phyloP scores from a whole-genome alignment of 2,797 vertebrate species.

The Cheirogaleus major region DNA sequence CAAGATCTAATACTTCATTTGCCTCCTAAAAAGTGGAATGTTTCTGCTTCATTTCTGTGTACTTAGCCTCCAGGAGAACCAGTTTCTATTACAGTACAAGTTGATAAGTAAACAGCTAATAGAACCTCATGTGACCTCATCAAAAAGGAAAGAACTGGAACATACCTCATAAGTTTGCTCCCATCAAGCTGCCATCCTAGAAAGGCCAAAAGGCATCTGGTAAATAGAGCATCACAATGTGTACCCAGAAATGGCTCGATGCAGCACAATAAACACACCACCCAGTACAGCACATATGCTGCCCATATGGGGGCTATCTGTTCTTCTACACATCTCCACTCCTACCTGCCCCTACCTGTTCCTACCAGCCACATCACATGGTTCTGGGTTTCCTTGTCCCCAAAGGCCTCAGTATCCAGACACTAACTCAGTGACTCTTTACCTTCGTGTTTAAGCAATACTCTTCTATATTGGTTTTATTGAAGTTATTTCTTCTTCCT shows the following conservation, averaged over 20 bases:
- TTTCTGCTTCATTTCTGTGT: conserved; percentile 29
- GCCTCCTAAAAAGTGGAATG: background rate
- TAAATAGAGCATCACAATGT: background rate
- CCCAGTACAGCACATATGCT: fast-evolving
- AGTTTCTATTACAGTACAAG: conserved; percentile 26
- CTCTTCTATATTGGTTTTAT: background rate
- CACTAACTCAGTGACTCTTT: background rate
- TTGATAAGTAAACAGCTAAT: background rate
- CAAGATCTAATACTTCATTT: background rate
- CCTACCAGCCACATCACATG: background rate
- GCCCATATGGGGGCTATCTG: background rate
- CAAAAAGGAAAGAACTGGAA: conserved; percentile 4
- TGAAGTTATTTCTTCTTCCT: background rate
- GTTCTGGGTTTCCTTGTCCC: background rate
- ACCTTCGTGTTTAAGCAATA: background rate
- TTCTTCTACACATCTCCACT: background rate
- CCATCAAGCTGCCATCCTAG: background rate
- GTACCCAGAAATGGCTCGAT: background rate
- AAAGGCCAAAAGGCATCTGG: background rate
- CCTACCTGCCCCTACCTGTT: background rate
- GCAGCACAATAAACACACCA: background rate
- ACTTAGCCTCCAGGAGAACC: background rate
- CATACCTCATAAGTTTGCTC: background rate
- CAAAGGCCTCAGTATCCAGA: background rate
- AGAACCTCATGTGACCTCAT: conserved; percentile 2